Evolutionary conservation across 2,797 vertebrate species (phyloP).

Genomic region (Kryptolebias ocellatus): DNA sequence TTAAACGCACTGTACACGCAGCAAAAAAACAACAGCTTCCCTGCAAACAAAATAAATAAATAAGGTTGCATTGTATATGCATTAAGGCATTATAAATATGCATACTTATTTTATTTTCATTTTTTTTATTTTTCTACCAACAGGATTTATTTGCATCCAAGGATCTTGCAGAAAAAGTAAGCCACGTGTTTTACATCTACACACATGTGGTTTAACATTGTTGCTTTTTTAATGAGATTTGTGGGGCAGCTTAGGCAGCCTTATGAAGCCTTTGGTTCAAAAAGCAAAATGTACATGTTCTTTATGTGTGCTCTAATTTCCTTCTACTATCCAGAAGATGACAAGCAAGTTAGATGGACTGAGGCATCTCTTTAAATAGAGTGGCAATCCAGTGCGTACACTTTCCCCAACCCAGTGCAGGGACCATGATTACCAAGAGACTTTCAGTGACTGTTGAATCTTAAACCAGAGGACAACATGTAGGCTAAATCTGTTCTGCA

Average conservation of each 20-base stretch:
- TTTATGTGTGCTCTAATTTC: conserved; percentile 2
- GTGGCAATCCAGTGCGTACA: too few relatives aligned
- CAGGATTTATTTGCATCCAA: conserved; percentile 77
- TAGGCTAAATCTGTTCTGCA: conserved; percentile 15
- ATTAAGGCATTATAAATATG: conserved; percentile 19
- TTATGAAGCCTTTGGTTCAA: conserved; percentile 11
- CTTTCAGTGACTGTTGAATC: conserved; percentile 4
- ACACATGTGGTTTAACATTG: conserved; percentile 7
- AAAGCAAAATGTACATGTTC: background rate
- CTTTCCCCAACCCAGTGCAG: background rate
- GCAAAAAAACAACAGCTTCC: conserved; percentile 41
- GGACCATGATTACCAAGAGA: conserved; percentile 1
- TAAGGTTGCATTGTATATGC: conserved; percentile 18
- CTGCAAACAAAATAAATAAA: conserved; percentile 6
- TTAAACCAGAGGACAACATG: conserved; percentile 17
- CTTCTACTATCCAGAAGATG: background rate
- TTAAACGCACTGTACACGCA: conserved; percentile 24
- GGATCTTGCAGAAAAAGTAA: conserved; percentile 79
- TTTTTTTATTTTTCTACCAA: conserved; percentile 5
- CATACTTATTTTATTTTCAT: background rate
- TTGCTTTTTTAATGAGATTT: conserved; percentile 33
- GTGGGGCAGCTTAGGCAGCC: background rate
- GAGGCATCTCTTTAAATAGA: background rate
- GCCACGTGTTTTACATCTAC: conserved; percentile 30
- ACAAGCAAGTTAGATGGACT: conserved; percentile 2